Evolutionary conservation across 2,888 invertebrate genomes (phyloP), one percentile per base, ranked within the genome.

Genomic region (Hedya salicella): DNA sequence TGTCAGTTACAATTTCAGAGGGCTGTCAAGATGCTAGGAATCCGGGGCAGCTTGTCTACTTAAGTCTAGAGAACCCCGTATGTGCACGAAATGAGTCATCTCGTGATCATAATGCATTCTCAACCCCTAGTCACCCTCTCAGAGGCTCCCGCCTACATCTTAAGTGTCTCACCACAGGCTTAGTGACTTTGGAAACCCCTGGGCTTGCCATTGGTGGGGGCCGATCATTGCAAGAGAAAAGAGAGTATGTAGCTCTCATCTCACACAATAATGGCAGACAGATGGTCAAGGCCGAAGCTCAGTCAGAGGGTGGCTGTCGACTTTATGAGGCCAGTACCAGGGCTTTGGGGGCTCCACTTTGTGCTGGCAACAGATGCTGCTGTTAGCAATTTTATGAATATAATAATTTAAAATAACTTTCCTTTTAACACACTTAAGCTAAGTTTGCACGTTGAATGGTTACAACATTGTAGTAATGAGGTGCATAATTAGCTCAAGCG

Each of bases 41-140:
- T 79, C 69, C 68, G 78, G 83, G 77, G 80, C 78, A 86, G 88
- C 87, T 83, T 80, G 79, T 80, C 81, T 86, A 88, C 80, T 82
- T 82, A 82, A 87, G 89, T 89, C 87, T 86, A 87, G 90, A 91
- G 91, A 90, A 90, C 80, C 77, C 82, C 71, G 75, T 87, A 91
- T 87, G 88, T 75, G 77, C 81, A 86, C 82, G 82, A 91, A 82
- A 79, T 72, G 13, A 11, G 13, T 30, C 1, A 63, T 78, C 78
- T 87, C 84, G 78, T 81, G 82, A 80, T 72, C 89, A 90, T 87
- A 90, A 83, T 77, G 82, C 75, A 77, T 87, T 89, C 92, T 89
- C 91, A 83, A 80, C 75, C 77, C 76, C 77, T 68, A 71, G 76
- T 82, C 77, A 83, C 81, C 78, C 88, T 87, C 85, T 73, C 80